Base-by-base conservation (phyloP, 2,888 invertebrate genomes). In the Euclidia mi region DNA sequence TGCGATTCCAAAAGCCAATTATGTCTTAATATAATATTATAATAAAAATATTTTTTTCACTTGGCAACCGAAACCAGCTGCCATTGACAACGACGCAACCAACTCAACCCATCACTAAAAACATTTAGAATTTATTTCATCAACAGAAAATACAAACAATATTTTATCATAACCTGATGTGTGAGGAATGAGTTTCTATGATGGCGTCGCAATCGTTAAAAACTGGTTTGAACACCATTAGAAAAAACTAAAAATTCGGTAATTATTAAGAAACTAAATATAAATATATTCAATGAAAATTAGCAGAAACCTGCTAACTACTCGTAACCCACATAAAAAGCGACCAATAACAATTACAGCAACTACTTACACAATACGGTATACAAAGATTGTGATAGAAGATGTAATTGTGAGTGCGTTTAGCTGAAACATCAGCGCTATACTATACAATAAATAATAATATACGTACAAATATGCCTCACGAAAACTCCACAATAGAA, bases 401-500 rank as follows among this genome's bases (percentile, higher is more conserved):
- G 65, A 52, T 72, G 50, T 65, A 73, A 68, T 56, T 62, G 69
- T 56, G 61, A 52, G 50, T 49, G 56, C 52, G 37, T 56, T 17
- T 55, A 46, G 38, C 50, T 49, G 50, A 31, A 43, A 53, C 38
- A 52, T 53, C 57, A 46, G 38, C 43, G 45, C 29, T 55, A 65
- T 66, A 59, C 59, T 40, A 59, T 56, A 47, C 44, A 47, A 63
- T 61, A 59, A 32, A 31, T 61, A 66, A 56, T 53, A 62, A 53
- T 51, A 69, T 48, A 62, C 44, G 67, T 56, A 61, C 55, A 60
- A 52, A 56, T 59, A 59, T 55, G 61, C 50, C 71, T 48, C 51
- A 63, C 51, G 56, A 64, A 79, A 65, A 70, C 57, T 77, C 65
- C 78, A 84, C 77, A 81, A 83, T 80, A 79, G 78, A 65, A 63